Evolutionary conservation across 2,113 vertebrate genomes (phyloP), one percentile per base, ranked within the genome.

Genomic region (Onychostruthus taczanowskii): DNA sequence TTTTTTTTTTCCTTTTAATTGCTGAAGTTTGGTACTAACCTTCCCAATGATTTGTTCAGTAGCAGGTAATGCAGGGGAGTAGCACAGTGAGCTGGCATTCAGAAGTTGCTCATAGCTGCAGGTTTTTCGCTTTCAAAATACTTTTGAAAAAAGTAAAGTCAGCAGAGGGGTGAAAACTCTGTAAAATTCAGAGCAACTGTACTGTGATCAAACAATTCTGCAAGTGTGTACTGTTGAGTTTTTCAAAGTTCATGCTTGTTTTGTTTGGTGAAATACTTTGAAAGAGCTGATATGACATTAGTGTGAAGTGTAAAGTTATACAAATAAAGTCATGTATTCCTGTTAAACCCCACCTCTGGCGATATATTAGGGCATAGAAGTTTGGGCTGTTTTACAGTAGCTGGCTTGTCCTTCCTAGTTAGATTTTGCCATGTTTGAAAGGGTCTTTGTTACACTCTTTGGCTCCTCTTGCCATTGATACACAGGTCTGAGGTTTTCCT

Each of bases 361-460:
- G 91, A 70, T 31, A 13, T 30, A 5, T 64, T 52, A 20, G 46
- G 37, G 7, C 58, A 21, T 2, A 58, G 63, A 77, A 70, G 30
- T 80, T 77, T 37, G 46, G n/a, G 11, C 89, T 86, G 70, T 95
- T 87, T 89, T 79, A 87, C 87, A 92, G 90, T 86, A 78, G 76
- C 61, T 63, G 18, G 33, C 84, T 90, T 95, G 91, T 92, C 62
- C n/a, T 88, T 37, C 33, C 47, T 28, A 58, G 46, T 68, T 70
- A 30, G 35, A 43, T 76, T 93, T 95, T 33, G 46, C 84, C 2
- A 0, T 79, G 28, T 73, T 83, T 94, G 33, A 97, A 97, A 89
- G 87, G 72, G 70, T 84, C 91, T 95, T 94, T 95, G 94, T 94
- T 92, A 3, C 8, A 10, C 39, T 46, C 39, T 70, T 43, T 88